Evolutionary conservation across 2,797 vertebrate genomes (phyloP).

Genomic region (Eptatretus atami): DNA sequence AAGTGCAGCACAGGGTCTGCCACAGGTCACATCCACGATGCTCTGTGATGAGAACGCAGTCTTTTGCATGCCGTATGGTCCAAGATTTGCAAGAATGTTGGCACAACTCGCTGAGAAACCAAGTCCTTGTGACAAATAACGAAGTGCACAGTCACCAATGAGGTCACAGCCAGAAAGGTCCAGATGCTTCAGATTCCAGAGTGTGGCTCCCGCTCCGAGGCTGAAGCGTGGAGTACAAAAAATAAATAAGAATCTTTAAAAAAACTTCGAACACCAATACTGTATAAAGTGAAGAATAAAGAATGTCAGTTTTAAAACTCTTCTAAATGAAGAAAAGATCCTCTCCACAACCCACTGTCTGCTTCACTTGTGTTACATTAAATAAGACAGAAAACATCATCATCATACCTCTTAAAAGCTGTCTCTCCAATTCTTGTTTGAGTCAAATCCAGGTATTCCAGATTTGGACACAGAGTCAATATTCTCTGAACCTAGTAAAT

Average conservation of each 20-base stretch:
- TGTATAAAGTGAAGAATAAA: too few species aligned
- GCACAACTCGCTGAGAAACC: constrained; percentile 13
- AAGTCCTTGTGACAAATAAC: constrained; percentile 41
- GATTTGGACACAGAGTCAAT: constrained; percentile 52
- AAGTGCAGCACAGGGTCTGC: not conserved
- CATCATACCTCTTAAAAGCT: constrained; percentile 63
- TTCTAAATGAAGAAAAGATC: too few species aligned
- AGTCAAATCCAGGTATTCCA: constrained; percentile 63
- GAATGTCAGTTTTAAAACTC: too few species aligned
- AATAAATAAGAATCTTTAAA: not conserved
- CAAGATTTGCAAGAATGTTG: not conserved
- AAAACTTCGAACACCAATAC: not conserved
- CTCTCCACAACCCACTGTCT: too few species aligned
- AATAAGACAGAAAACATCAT: not conserved
- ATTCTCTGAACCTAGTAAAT: constrained; percentile 51
- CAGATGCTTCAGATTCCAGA: constrained; percentile 34
- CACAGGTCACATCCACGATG: not conserved
- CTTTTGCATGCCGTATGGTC: not conserved
- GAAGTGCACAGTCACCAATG: constrained; percentile 45
- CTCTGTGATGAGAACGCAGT: not conserved
- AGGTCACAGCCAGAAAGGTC: constrained; percentile 87
- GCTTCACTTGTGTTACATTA: too few species aligned
- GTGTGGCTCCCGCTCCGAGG: not conserved
- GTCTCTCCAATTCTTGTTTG: constrained; percentile 67
- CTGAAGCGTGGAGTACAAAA: not conserved